Conservation (phyloP, 1,140 invertebrate species). For the Cherax destructor region DNA sequence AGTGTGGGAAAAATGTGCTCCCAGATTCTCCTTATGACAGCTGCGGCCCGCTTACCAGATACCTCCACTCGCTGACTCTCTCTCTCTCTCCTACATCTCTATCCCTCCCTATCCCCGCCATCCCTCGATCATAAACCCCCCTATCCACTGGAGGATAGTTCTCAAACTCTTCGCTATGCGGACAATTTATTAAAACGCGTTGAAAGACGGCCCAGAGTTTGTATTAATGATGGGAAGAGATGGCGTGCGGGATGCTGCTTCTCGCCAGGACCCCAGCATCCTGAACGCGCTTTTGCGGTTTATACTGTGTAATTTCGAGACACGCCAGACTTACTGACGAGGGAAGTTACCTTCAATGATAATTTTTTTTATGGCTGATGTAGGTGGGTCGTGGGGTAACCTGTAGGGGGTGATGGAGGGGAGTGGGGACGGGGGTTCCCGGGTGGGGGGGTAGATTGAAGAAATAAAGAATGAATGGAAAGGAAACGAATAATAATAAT, state of each 20-base stretch:
- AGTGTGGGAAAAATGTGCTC: constrained; percentile 56
- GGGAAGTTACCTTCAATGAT: constrained; percentile 55
- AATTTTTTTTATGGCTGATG: constrained; percentile 23
- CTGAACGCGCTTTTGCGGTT: constrained; percentile 58
- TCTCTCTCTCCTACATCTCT: not conserved
- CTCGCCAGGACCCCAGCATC: constrained; percentile 23
- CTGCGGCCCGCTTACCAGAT: constrained; percentile 43
- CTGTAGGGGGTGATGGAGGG: not conserved
- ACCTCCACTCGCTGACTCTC: not conserved
- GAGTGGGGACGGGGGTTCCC: not conserved
- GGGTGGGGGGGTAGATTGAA: no score
- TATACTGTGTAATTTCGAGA: constrained; percentile 61
- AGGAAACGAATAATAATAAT: not conserved
- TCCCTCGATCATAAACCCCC: no score
- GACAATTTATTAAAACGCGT: no score
- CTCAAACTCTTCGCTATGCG: no score
- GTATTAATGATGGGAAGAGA: no score
- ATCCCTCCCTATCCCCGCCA: not conserved
- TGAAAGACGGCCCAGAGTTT: no score
- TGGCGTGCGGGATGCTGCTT: no score
- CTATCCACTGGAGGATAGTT: no score
- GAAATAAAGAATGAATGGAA: not conserved
- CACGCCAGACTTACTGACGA: constrained; percentile 43
- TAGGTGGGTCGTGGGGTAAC: constrained; percentile 21
- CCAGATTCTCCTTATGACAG: constrained; percentile 56